phyloP scores from a whole-genome alignment of 1,140 invertebrate genomes.

The Ephestia elutella region DNA sequence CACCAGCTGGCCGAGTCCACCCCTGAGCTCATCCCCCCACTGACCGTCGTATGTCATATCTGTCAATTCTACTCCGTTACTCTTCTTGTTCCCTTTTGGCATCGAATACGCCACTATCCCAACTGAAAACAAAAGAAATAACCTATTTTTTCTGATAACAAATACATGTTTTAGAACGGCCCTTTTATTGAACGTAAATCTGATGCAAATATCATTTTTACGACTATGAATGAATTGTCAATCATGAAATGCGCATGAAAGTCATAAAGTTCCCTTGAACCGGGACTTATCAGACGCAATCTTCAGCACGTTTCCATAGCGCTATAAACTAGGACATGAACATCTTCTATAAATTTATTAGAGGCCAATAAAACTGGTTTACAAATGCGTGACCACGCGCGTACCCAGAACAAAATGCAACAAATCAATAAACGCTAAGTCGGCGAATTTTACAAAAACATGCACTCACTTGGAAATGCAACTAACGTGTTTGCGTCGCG shows the following conservation, averaged over 20 bases:
- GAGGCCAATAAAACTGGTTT: not conserved
- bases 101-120: constrained; percentile 88
- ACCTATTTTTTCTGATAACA: not conserved
- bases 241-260: constrained; percentile 1
- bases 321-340: not conserved
- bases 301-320: not conserved
- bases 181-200: constrained; percentile 4
- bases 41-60: constrained; percentile 95
- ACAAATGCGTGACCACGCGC: constrained; percentile 1
- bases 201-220: constrained; percentile 3
- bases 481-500: constrained; percentile 10
- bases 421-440: constrained; percentile 10
- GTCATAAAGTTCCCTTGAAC: not conserved
- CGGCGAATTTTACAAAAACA: constrained; percentile 17
- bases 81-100: constrained; percentile 87
- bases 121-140: constrained; percentile 76
- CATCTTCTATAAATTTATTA: constrained; percentile 1
- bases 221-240: not conserved
- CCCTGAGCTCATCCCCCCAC: constrained; percentile 80
- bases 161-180: not conserved
- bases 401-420: constrained; percentile 1
- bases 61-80: constrained; percentile 88
- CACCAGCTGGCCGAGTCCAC: constrained; percentile 93
- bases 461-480: constrained; percentile 20
- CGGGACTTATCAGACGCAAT: constrained; percentile 1